These are phyloP conservation scores for Sarcophilus harrisii DNA, from an alignment of 2,797 vertebrate species.

Conservation along the genomic window DNA sequence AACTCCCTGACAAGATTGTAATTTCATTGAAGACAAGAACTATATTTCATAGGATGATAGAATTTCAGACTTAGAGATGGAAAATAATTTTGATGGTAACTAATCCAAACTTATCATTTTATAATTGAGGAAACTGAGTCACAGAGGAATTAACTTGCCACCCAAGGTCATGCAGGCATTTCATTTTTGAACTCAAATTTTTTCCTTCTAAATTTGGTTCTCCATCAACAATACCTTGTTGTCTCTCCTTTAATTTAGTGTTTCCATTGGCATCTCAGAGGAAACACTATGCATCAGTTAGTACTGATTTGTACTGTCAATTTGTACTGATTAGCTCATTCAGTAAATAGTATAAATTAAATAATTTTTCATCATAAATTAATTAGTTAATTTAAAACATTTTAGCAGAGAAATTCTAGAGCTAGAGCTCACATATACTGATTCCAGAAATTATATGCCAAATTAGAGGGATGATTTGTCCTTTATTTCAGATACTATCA, in stretches of 20 bases:
- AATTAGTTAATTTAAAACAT: not conserved
- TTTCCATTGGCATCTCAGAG: not conserved
- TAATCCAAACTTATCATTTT: not conserved
- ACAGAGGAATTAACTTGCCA: slow-evolving; percentile 1
- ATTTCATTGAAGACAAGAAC: not conserved
- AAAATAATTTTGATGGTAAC: not conserved
- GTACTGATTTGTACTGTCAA: not conserved
- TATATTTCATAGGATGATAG: not conserved
- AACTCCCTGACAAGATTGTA: not conserved
- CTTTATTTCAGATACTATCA: not conserved
- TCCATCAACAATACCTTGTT: not conserved
- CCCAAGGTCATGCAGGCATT: not conserved
- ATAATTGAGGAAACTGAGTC: not conserved
- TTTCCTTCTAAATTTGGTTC: slow-evolving; percentile 19
- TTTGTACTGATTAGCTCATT: not conserved
- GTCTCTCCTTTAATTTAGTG: not conserved
- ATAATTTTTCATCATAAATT: not conserved
- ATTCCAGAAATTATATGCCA: not conserved
- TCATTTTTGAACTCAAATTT: not conserved
- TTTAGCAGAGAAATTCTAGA: not conserved
- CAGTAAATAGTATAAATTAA: not conserved
- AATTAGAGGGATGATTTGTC: not conserved
- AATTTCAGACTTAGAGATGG: not conserved
- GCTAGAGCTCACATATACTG: not conserved
- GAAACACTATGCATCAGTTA: not conserved